Conservation (phyloP, 2,113 vertebrate genomes). For the Cygnus atratus region DNA sequence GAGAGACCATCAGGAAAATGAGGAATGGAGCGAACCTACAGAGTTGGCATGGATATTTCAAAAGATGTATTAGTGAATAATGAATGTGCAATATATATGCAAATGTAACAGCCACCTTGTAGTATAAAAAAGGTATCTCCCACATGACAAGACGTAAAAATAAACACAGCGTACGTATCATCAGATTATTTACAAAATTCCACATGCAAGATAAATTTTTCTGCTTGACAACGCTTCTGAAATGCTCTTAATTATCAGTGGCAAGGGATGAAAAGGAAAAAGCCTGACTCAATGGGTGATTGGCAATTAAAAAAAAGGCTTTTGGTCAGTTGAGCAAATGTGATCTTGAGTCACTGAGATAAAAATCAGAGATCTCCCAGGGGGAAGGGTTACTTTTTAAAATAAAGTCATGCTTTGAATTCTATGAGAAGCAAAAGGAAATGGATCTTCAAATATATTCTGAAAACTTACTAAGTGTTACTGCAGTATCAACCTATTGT, state of each 20-base stretch:
- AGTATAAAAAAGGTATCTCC: neutral
- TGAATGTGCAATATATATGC: neutral
- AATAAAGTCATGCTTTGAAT: neutral
- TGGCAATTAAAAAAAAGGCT: neutral
- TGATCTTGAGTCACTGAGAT: neutral
- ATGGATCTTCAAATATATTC: neutral
- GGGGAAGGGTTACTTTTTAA: neutral
- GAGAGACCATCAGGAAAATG: neutral
- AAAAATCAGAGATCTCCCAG: neutral
- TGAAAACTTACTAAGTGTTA: neutral
- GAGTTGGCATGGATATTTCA: neutral
- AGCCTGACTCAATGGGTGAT: slow-evolving; percentile 9
- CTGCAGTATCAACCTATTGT: neutral
- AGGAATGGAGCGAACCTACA: neutral
- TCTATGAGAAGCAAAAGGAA: neutral
- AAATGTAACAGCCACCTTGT: neutral
- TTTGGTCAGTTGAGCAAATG: slow-evolving; percentile 48
- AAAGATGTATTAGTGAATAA: neutral
- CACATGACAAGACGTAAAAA: neutral
- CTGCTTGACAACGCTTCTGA: neutral
- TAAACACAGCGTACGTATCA: neutral
- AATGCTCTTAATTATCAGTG: slow-evolving; percentile 25
- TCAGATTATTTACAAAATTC: neutral
- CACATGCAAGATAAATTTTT: neutral
- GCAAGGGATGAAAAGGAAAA: slow-evolving; percentile 47